These are phyloP conservation scores for Lepeophtheirus nordmannii DNA, from an alignment of 2,888 invertebrate species.

Conservation along the genomic window DNA sequence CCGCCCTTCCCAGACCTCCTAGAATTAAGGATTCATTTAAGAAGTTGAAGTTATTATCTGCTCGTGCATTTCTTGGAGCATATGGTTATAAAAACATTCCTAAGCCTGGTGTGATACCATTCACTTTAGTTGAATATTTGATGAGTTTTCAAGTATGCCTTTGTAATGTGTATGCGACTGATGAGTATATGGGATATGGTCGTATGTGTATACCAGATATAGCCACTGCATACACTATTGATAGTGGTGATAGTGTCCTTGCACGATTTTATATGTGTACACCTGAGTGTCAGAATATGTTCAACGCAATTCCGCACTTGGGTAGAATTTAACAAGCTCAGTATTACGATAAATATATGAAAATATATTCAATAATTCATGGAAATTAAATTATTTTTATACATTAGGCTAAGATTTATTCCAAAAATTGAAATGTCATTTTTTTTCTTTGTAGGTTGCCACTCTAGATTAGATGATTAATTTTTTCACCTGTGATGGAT, in stretches of 20 bases:
- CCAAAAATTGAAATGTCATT: no score
- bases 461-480: no score
- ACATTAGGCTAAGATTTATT: no score
- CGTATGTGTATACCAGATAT: not conserved
- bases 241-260: not conserved
- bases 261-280: constrained; percentile 3
- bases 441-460: no score
- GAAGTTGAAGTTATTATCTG: not conserved
- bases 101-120: not conserved
- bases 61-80: not conserved
- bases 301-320: not conserved
- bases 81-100: no score
- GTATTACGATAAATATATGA: no score
- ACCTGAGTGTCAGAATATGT: constrained; percentile 2
- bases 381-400: no score
- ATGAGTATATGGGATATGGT: not conserved
- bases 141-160: not conserved
- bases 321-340: not conserved
- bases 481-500: no score
- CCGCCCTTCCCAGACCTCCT: not conserved
- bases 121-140: not conserved
- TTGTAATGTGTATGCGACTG: not conserved
- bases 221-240: not conserved
- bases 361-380: no score
- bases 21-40: not conserved